A percentile compares a stretch with the other conserved stretches of the same genome.
Evolutionary conservation across 30 jellyfish, hydroid and myxozoan genomes (phyloP).

Genomic region (Chironex yamaguchii): DNA sequence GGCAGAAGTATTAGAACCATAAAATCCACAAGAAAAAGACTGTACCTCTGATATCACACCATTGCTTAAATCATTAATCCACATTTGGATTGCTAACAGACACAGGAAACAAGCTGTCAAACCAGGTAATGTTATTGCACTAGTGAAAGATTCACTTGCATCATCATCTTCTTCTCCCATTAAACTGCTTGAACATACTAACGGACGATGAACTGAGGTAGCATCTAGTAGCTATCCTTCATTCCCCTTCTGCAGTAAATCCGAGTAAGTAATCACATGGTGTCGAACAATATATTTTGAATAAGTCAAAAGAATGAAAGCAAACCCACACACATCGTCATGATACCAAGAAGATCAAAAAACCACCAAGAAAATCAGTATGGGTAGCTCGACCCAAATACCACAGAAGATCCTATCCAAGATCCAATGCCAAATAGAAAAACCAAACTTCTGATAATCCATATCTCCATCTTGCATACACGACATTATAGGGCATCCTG

Average conservation of each 20-base stretch:
- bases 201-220: not conserved
- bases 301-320: conserved; percentile 69
- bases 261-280: conserved; percentile 59
- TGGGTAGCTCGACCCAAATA: conserved; percentile 96
- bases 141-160: not conserved
- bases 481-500: too few species aligned
- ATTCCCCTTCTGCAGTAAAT: not conserved
- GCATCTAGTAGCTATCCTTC: not conserved
- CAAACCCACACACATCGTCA: conserved; percentile 77
- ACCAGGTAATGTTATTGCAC: too few species aligned
- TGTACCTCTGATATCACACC: conserved; percentile 87
- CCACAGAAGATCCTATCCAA: conserved; percentile 96
- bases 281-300: conserved; percentile 22
- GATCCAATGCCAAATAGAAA: conserved; percentile 95
- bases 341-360: conserved; percentile 62
- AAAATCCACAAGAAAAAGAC: conserved; percentile 88
- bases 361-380: conserved; percentile 72
- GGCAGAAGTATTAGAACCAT: conserved; percentile 84
- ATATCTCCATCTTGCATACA: too few species aligned
- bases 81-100: conserved; percentile 60
- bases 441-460: conserved; percentile 70
- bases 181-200: not conserved
- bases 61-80: conserved; percentile 92
- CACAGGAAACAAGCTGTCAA: not conserved
- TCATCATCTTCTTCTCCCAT: not conserved